A percentile compares a stretch with the other conserved stretches of the same genome.
These are phyloP conservation scores for Hyppa rectilinea DNA, from an alignment of 2,888 invertebrate genomes.

Conservation along the genomic window DNA sequence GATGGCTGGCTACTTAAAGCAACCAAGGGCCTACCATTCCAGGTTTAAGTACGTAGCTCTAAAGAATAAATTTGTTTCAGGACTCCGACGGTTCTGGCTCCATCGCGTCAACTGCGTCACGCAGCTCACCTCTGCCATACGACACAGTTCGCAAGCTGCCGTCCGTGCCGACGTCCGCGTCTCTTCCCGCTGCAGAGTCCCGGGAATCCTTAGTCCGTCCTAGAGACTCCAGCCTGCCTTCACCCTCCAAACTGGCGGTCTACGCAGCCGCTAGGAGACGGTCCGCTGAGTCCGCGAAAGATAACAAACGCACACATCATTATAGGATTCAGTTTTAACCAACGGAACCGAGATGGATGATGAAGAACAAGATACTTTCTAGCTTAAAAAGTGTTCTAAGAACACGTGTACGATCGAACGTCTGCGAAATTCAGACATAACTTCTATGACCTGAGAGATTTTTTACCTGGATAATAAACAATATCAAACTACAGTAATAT, in stretches of 20 bases:
- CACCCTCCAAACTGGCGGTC: constrained; percentile 92
- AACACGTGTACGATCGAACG: background rate
- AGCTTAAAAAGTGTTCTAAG: constrained; percentile 1
- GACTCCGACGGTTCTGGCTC: constrained; percentile 87
- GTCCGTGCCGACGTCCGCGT: constrained; percentile 88
- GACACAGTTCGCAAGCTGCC: constrained; percentile 86
- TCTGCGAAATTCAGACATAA: background rate
- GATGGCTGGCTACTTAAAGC: background rate
- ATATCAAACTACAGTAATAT: background rate
- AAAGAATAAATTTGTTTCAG: constrained; percentile 68
- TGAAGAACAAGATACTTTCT: background rate
- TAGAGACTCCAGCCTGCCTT: constrained; percentile 90
- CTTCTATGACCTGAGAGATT: background rate
- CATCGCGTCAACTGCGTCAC: constrained; percentile 85
- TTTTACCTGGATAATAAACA: constrained; percentile 1
- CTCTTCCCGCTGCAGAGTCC: constrained; percentile 88
- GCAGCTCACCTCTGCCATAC: constrained; percentile 86
- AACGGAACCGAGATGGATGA: background rate
- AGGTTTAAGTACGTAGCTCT: background rate
- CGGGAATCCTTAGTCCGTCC: constrained; percentile 87
- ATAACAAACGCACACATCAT: constrained; percentile 91
- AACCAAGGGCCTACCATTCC: background rate
- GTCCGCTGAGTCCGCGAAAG: constrained; percentile 91
- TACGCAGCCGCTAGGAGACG: constrained; percentile 89
- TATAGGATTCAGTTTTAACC: constrained; percentile 94